phyloP scores from a whole-genome alignment of 2,797 vertebrate genomes.

The Scolopax bukidnonensis region DNA sequence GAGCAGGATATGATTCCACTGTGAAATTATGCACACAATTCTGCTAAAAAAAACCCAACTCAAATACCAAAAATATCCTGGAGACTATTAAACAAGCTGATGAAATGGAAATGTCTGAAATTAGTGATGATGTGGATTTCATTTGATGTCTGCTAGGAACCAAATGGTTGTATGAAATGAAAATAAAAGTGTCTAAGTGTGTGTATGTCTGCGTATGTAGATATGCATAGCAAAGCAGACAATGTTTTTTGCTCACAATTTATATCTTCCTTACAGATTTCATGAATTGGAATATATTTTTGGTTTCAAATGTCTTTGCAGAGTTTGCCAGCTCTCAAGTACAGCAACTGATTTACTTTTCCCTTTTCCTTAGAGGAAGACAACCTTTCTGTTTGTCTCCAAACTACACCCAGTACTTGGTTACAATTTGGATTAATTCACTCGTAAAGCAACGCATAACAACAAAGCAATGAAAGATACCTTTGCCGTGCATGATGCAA shows the following conservation, averaged over 20 bases:
- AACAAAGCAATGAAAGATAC: not conserved
- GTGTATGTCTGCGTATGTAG: not conserved
- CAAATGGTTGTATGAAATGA: not conserved
- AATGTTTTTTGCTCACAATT: not conserved
- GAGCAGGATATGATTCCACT: not conserved
- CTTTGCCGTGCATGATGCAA: not conserved
- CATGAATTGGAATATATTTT: not conserved
- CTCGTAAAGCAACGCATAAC: not conserved
- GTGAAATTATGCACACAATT: not conserved
- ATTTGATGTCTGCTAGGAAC: not conserved
- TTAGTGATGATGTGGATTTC: not conserved
- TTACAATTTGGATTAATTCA: not conserved
- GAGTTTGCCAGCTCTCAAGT: not conserved
- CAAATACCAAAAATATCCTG: not conserved
- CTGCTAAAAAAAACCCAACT: not conserved
- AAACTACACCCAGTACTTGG: not conserved
- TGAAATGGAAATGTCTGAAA: not conserved
- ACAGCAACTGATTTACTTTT: not conserved
- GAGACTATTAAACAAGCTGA: not conserved
- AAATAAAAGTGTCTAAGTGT: not conserved
- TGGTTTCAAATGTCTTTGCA: not conserved
- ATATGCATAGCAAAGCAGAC: not conserved
- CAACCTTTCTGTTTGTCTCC: not conserved
- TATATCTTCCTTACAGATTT: not conserved
- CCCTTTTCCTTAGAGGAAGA: not conserved